These are phyloP conservation scores for Gnathonemus longibarbis DNA, from an alignment of 2,113 vertebrate species.

Conservation along the genomic window DNA sequence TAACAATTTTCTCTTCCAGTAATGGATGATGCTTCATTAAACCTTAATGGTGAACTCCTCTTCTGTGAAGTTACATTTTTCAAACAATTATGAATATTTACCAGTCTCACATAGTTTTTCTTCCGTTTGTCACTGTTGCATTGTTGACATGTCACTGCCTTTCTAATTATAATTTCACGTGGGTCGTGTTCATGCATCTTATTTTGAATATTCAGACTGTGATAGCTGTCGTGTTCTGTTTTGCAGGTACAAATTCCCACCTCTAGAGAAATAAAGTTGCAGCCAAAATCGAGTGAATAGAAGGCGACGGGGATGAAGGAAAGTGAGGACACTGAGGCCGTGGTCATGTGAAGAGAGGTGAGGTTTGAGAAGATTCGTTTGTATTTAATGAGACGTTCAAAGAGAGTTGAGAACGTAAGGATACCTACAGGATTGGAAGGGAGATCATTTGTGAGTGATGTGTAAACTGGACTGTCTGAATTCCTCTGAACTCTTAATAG, in stretches of 20 bases:
- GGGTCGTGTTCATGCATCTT: background rate
- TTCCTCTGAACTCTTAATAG: background rate
- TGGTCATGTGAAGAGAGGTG: background rate
- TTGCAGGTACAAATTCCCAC: conserved; percentile 5
- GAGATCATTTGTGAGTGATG: background rate
- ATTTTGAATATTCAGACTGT: conserved; percentile 5
- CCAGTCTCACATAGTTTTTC: background rate
- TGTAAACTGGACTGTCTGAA: background rate
- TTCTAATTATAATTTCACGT: background rate
- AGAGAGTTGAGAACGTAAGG: background rate
- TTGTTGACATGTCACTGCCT: background rate
- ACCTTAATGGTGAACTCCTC: conserved; percentile 8
- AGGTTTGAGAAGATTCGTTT: background rate
- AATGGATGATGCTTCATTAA: conserved; percentile 16
- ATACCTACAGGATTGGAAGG: background rate
- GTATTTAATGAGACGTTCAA: background rate
- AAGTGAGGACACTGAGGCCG: background rate
- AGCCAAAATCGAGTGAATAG: background rate
- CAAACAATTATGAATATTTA: conserved; percentile 5
- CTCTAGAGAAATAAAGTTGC: background rate
- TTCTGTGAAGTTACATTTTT: conserved; percentile 12
- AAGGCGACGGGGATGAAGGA: background rate
- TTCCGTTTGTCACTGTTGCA: background rate
- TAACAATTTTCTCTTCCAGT: conserved; percentile 1
- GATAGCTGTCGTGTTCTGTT: background rate